These are phyloP conservation scores for Drosophila tani DNA, from an alignment of 1,140 invertebrate species.

Conservation along the genomic window DNA sequence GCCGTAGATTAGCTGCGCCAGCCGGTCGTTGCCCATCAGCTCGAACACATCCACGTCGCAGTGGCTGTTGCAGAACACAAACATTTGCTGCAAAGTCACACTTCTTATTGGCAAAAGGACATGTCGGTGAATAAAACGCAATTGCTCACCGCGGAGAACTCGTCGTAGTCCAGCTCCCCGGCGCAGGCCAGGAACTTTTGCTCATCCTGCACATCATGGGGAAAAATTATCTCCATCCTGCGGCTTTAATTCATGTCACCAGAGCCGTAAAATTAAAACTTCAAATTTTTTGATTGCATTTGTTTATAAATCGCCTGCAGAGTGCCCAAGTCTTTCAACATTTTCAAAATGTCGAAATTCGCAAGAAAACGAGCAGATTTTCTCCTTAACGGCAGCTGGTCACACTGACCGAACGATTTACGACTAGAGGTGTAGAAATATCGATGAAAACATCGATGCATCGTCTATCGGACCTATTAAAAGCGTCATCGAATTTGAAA, in stretches of 20 bases:
- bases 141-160: constrained; percentile 55
- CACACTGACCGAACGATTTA: too few relatives aligned
- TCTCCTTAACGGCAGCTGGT: too few relatives aligned
- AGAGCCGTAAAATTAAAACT: background rate
- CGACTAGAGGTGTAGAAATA: too few relatives aligned
- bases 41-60: constrained; percentile 77
- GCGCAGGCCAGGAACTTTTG: constrained; percentile 61
- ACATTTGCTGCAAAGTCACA: constrained; percentile 57
- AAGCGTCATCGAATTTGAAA: too few relatives aligned
- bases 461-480: too few relatives aligned
- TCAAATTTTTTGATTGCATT: too few relatives aligned
- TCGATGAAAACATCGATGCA: too few relatives aligned
- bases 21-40: constrained; percentile 66
- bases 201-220: constrained; percentile 34
- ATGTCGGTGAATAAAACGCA: background rate
- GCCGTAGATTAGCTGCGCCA: constrained; percentile 64
- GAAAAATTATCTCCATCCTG: constrained; percentile 60
- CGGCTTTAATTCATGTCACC: constrained; percentile 4
- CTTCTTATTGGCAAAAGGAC: background rate
- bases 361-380: too few relatives aligned
- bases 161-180: constrained; percentile 52
- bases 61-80: constrained; percentile 49
- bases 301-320: too few relatives aligned
- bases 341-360: too few relatives aligned
- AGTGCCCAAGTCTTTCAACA: too few relatives aligned